Percentiles rank a stretch among this genome's conserved stretches.
Conservation (phyloP, 2,113 vertebrate species). For the Heptranchias perlo region DNA sequence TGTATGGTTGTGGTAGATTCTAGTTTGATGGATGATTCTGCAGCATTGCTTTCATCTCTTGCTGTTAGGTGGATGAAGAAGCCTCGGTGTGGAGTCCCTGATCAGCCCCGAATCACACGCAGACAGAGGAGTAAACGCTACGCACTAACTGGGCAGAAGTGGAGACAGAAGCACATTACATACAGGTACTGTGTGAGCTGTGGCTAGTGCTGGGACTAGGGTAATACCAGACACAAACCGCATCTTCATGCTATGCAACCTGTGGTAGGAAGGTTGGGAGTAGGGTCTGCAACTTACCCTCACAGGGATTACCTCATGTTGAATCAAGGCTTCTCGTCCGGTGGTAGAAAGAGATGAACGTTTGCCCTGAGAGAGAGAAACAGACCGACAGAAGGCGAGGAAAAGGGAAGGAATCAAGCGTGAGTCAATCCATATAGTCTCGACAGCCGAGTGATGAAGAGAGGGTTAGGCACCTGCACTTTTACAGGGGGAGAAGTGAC, state of each 20-base stretch:
- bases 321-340: neutral
- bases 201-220: neutral
- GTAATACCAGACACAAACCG: too few species aligned
- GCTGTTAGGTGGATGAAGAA: conserved; percentile 86
- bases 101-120: conserved; percentile 77
- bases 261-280: neutral
- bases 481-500: too few species aligned
- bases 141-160: conserved; percentile 93
- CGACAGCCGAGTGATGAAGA: too few species aligned
- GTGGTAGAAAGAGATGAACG: too few species aligned
- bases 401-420: too few species aligned
- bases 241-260: neutral
- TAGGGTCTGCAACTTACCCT: neutral
- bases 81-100: conserved; percentile 89
- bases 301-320: neutral
- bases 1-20: neutral
- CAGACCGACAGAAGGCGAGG: neutral
- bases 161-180: conserved; percentile 92
- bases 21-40: neutral
- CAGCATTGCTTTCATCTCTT: neutral
- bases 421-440: neutral
- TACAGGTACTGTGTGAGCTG: conserved; percentile 71
- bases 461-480: too few species aligned
- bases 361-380: neutral
- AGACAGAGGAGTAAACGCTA: conserved; percentile 88